Evolutionary conservation across 92 coral and sea anemone genomes (phyloP), one percentile per base, ranked within the genome.

Genomic region (Porites evermanni): DNA sequence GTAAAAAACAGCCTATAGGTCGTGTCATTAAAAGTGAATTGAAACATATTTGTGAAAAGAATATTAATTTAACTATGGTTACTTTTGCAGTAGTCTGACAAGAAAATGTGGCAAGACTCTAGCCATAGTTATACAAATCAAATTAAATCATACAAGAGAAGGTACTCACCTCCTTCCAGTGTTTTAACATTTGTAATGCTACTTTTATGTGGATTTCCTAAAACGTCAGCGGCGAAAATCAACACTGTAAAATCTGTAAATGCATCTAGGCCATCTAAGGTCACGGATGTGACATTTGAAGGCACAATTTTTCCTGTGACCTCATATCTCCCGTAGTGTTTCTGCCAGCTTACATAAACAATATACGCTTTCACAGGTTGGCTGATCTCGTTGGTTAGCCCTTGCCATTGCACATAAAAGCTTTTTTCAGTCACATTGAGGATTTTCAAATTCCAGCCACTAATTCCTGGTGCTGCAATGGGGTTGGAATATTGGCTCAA

Each of bases 141-240:
- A 29, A 29, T 29, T 0, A 2, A 29, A 29, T 29, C 32, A 29
- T 29, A 29, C 1, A 29, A 29, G 3, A 29, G 32, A 5, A 5
- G 2, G 4, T 44, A 64, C 60, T 79, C 11, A 79, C 83, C 73
- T 53, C 70, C 83, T 44, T 80, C 76, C 2, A 68, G 76, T 1
- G 84, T 80, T 16, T 4, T 53, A 12, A 54, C 29, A 1, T 7
- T 3, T 0, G 7, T 32, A 6, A 51, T 24, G 50, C 24, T 51
- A 47, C 84, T 80, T 7, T 69, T 80, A 74, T 66, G 71, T 7
- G 72, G 84, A 8, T 10, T 3, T 8, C 76, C 84, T 3, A 20
- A 53, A 4, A 3, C 76, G 32, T 80, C 84, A 66, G 56, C 56
- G 0, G 84, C 84, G 1, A 80, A 6, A 53, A 80, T 65, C 8